A percentile compares a stretch with the other conserved stretches of the same genome.
phyloP scores from a whole-genome alignment of 2,888 invertebrate species.

The Drosophila tanythrix region DNA sequence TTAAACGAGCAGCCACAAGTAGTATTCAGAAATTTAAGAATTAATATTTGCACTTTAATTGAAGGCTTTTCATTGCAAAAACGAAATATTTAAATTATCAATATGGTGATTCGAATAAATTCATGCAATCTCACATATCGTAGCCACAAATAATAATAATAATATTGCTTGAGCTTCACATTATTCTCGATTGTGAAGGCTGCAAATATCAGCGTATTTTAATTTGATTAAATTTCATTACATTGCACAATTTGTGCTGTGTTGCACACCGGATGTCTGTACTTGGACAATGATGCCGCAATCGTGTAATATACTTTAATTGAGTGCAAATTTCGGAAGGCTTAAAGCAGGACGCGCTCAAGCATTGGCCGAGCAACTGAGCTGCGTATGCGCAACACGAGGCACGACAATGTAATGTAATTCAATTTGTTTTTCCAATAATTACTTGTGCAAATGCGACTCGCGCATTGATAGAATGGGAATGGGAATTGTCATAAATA shows the following conservation, averaged over 20 bases:
- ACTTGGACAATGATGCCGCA: slow-evolving; percentile 16
- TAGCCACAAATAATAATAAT: neutral
- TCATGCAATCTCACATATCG: neutral
- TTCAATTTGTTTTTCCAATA: slow-evolving; percentile 51
- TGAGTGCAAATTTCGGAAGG: slow-evolving; percentile 75
- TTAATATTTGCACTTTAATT: neutral
- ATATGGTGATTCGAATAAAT: neutral
- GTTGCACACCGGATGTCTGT: slow-evolving; percentile 1
- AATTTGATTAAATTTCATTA: slow-evolving; percentile 7
- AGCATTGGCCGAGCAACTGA: slow-evolving; percentile 3
- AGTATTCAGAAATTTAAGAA: neutral
- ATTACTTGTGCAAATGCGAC: slow-evolving; percentile 43
- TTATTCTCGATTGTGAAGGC: neutral
- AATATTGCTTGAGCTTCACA: neutral
- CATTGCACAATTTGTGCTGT: slow-evolving; percentile 11
- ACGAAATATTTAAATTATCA: neutral
- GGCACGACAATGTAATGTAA: slow-evolving; percentile 33
- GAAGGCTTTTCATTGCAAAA: neutral
- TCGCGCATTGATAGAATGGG: slow-evolving; percentile 5
- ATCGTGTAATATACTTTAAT: slow-evolving; percentile 57
- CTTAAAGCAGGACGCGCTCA: slow-evolving; percentile 10
- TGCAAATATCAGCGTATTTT: slow-evolving; percentile 3
- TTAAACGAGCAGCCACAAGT: slow-evolving; percentile 1
- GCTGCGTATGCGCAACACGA: slow-evolving; percentile 42
- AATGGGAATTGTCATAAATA: slow-evolving; percentile 66